These are phyloP conservation scores for Heliconius congener DNA, from an alignment of 1,140 invertebrate species.

Conservation along the genomic window DNA sequence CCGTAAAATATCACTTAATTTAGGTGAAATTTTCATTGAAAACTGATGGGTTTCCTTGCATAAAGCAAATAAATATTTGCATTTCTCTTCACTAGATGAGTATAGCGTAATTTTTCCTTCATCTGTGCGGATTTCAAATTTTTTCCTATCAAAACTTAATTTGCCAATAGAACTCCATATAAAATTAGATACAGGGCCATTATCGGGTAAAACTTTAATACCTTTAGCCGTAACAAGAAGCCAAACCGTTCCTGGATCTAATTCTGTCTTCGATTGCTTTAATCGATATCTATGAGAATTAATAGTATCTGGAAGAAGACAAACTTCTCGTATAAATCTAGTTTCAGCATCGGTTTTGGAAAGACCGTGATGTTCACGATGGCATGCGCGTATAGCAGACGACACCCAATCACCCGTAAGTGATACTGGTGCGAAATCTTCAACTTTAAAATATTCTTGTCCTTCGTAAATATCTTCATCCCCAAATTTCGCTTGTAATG, in stretches of 20 bases:
- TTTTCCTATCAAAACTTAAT: constrained; percentile 97
- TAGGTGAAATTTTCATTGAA: constrained; percentile 94
- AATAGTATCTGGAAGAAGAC: constrained; percentile 91
- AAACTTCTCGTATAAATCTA: constrained; percentile 94
- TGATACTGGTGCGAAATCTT: constrained; percentile 85
- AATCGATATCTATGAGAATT: constrained; percentile 96
- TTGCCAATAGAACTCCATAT: constrained; percentile 97
- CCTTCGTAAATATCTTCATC: constrained; percentile 84
- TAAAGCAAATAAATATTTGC: constrained; percentile 92
- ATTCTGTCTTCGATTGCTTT: constrained; percentile 90
- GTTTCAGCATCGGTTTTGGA: constrained; percentile 89
- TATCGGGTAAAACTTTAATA: constrained; percentile 90
- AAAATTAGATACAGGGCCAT: constrained; percentile 86
- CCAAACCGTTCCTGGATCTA: constrained; percentile 87
- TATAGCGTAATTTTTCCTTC: constrained; percentile 95
- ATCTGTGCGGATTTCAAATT: constrained; percentile 95
- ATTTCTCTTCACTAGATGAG: constrained; percentile 94
- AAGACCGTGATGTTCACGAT: constrained; percentile 88
- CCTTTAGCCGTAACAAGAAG: constrained; percentile 93
- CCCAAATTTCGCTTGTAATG: constrained; percentile 95
- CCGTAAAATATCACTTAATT: constrained; percentile 89
- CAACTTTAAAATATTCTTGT: constrained; percentile 91
- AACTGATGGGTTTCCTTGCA: constrained; percentile 97
- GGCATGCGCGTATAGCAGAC: constrained; percentile 83
- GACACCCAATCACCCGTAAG: constrained; percentile 82